phyloP scores from a whole-genome alignment of 2,113 vertebrate genomes.

The Mastomys coucha region DNA sequence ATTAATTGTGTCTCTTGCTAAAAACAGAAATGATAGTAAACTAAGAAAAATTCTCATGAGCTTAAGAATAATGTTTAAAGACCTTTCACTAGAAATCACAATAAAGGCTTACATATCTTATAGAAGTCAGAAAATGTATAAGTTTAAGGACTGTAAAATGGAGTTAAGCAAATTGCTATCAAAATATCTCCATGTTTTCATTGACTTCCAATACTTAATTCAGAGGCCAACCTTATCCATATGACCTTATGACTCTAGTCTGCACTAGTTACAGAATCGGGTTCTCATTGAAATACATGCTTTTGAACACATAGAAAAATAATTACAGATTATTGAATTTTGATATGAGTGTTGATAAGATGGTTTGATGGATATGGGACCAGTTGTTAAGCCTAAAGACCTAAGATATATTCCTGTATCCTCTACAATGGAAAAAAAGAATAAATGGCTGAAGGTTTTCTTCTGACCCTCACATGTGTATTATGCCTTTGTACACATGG shows the following conservation, averaged over 20 bases:
- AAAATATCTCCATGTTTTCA: not conserved
- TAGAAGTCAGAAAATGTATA: not conserved
- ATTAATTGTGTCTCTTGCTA: not conserved
- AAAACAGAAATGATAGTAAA: slow-evolving; percentile 10
- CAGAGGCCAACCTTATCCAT: not conserved
- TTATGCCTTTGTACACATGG: not conserved
- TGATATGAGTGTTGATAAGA: not conserved
- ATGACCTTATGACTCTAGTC: not conserved
- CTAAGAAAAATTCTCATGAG: slow-evolving; percentile 9
- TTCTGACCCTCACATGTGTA: not conserved
- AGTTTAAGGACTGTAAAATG: not conserved
- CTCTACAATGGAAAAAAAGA: no score
- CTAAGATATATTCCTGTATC: not conserved
- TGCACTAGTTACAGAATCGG: not conserved
- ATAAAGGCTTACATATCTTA: not conserved
- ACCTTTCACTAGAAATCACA: slow-evolving; percentile 17
- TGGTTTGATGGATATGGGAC: not conserved
- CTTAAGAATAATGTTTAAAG: not conserved
- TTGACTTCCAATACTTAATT: not conserved
- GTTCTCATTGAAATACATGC: not conserved
- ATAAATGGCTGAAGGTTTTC: not conserved
- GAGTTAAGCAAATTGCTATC: not conserved
- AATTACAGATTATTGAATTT: not conserved
- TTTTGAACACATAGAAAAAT: not conserved
- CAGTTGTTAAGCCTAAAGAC: no score